phyloP scores from a whole-genome alignment of 2,797 vertebrate species.

The Chrosomus eos region DNA sequence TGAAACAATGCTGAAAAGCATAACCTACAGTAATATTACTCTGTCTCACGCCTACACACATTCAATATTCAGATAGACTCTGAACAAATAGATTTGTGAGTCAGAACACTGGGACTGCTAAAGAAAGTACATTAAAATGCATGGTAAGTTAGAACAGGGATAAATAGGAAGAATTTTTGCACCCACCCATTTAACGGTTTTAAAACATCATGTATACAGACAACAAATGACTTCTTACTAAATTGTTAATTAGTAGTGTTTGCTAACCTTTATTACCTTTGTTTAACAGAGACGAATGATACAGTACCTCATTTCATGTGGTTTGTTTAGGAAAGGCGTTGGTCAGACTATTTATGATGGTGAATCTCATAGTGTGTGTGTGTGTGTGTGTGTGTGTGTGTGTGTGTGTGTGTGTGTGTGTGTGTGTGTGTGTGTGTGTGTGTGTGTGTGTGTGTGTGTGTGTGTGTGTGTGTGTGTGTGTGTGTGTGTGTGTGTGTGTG shows the following conservation, averaged over 20 bases:
- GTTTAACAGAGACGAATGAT: background rate
- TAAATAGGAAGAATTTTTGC: background rate
- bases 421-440: too few relatives aligned
- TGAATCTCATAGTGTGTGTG: too few relatives aligned
- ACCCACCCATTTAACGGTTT: background rate
- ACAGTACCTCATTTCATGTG: background rate
- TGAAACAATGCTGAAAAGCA: slow-evolving; percentile 70
- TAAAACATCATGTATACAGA: background rate
- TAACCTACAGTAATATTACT: slow-evolving; percentile 62
- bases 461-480: too few relatives aligned
- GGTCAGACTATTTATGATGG: background rate
- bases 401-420: too few relatives aligned
- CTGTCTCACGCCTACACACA: slow-evolving; percentile 58
- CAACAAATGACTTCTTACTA: background rate
- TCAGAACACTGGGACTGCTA: background rate
- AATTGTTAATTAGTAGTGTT: background rate
- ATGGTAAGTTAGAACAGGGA: slow-evolving; percentile 40
- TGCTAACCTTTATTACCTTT: background rate
- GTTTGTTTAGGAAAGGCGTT: background rate
- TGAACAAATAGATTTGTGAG: slow-evolving; percentile 57
- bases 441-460: too few relatives aligned
- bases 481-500: too few relatives aligned
- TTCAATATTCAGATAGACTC: slow-evolving; percentile 74
- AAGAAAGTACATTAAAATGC: slow-evolving; percentile 44
- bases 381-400: too few relatives aligned